These are phyloP conservation scores for Argopecten irradians DNA, from an alignment of 1,140 invertebrate species.

Conservation along the genomic window DNA sequence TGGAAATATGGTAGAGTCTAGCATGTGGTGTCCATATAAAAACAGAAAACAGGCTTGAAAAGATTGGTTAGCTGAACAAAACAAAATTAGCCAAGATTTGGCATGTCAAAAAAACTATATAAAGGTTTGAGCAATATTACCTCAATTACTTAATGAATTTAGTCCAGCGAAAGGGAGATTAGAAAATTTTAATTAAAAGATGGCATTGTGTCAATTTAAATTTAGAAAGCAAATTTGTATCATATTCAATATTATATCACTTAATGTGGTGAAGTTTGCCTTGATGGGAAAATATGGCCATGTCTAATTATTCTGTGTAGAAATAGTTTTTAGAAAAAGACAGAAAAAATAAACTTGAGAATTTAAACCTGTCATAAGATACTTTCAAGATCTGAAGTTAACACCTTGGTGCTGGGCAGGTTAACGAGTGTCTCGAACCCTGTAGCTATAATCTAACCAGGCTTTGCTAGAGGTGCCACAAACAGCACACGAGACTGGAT, in stretches of 20 bases:
- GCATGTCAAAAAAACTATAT: too few species aligned
- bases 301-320: too few species aligned
- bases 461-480: background rate
- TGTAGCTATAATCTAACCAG: background rate
- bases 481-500: background rate
- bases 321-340: background rate
- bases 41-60: background rate
- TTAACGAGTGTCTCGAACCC: background rate
- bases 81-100: too few species aligned
- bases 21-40: constrained; percentile 1
- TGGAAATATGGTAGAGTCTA: background rate
- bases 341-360: background rate
- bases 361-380: background rate
- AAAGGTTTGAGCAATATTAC: too few species aligned
- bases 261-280: too few species aligned
- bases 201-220: too few species aligned
- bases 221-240: too few species aligned
- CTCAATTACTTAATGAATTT: too few species aligned
- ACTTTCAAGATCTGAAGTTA: background rate
- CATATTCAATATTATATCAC: too few species aligned
- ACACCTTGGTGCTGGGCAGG: background rate
- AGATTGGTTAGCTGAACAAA: background rate
- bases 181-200: too few species aligned
- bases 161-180: too few species aligned
- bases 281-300: too few species aligned